Evolutionary conservation across 2,888 invertebrate genomes (phyloP).

Genomic region (Erebia palarica): DNA sequence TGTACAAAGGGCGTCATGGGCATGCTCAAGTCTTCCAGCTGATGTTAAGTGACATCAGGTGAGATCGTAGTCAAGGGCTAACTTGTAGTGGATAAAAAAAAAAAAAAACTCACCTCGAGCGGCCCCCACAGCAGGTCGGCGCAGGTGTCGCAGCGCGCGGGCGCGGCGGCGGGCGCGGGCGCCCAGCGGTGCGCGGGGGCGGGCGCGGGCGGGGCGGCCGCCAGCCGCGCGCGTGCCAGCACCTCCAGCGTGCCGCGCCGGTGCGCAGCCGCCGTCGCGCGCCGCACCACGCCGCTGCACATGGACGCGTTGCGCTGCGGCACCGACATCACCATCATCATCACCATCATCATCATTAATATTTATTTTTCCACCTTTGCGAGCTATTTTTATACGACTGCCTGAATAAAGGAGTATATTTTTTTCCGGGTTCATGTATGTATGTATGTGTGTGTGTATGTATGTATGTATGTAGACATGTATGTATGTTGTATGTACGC

Average conservation of each 20-base stretch:
- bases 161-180: constrained; percentile 91
- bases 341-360: no score
- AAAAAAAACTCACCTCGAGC: constrained; percentile 89
- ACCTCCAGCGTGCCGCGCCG: constrained; percentile 95
- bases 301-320: constrained; percentile 91
- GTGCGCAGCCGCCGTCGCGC: constrained; percentile 92
- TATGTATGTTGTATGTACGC: no score
- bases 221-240: constrained; percentile 92
- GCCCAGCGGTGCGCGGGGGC: constrained; percentile 73
- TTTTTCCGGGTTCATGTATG: no score
- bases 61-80: no score
- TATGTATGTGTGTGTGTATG: no score
- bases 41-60: no score
- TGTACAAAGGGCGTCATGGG: constrained; percentile 98
- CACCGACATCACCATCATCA: background rate
- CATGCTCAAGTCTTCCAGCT: constrained; percentile 89
- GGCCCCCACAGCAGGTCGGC: constrained; percentile 95
- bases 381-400: no score
- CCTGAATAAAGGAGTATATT: no score
- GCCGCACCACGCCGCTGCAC: constrained; percentile 92
- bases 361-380: no score
- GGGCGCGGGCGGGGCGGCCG: constrained; percentile 87
- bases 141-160: constrained; percentile 96
- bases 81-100: no score
- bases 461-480: no score